Conservation (phyloP, 1,140 invertebrate species). For the Aphidius gifuensis region DNA sequence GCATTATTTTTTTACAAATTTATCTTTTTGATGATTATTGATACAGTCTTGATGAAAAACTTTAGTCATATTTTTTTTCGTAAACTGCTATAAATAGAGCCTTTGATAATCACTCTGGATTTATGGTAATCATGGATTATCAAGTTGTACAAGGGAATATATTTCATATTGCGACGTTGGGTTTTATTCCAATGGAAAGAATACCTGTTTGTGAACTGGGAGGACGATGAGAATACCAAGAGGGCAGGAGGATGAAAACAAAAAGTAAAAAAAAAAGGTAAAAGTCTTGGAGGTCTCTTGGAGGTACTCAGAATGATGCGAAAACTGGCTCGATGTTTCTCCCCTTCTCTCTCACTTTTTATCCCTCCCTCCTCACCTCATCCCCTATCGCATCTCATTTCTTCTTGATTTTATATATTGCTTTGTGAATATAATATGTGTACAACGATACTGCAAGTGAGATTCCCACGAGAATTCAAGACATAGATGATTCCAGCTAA, state of each 20-base stretch:
- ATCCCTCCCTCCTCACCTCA: conserved; percentile 13
- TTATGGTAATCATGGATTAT: conserved; percentile 58
- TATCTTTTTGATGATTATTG: no score
- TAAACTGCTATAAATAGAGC: conserved; percentile 55
- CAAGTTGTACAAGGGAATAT: conserved; percentile 56
- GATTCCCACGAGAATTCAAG: conserved; percentile 6
- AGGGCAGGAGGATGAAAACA: conserved; percentile 9
- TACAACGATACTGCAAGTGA: conserved; percentile 5
- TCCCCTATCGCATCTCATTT: not conserved
- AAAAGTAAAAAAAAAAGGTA: conserved; percentile 3
- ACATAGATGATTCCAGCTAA: not conserved
- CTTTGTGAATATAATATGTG: no score
- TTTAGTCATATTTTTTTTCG: not conserved
- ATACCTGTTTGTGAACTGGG: conserved; percentile 43
- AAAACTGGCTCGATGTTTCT: conserved; percentile 21
- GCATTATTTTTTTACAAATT: no score
- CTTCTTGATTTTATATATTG: not conserved
- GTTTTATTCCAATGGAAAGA: conserved; percentile 51
- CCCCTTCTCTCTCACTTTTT: not conserved
- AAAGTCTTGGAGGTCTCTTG: conserved; percentile 1
- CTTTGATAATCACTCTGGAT: conserved; percentile 56
- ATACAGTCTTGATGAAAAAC: no score
- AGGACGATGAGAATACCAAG: conserved; percentile 7
- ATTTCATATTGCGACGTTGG: conserved; percentile 55
- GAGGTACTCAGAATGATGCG: conserved; percentile 16